Evolutionary conservation across 2,113 vertebrate genomes (phyloP), one percentile per base, ranked within the genome.

Genomic region (Oreotrochilus melanogaster): DNA sequence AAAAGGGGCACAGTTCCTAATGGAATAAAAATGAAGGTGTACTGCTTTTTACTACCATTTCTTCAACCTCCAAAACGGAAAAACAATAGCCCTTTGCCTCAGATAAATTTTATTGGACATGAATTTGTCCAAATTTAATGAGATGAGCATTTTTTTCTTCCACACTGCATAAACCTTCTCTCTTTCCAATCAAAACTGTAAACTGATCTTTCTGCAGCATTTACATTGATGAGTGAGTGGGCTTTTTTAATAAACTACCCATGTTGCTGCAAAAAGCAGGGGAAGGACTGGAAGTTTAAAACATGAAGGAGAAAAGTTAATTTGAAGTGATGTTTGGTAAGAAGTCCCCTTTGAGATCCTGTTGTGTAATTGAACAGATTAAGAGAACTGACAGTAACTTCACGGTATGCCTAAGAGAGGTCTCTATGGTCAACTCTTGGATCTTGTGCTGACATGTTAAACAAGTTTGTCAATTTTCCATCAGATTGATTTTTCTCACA

Each of bases 401-500:
- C 96, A 93, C 91, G 54, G 75, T 96, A 92, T 96, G 95, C 98
- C 98, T 97, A 98, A 95, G 93, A 97, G 96, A 98, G 97, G 97
- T 98, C 98, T 98, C 98, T 97, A 95, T 43, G 97, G 98, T 98
- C 98, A 97, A 45, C 97, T 97, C 97, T 98, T 56, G 91, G 97
- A 97, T 97, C 98, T 95, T 70, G 96, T 96, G 96, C 96, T 92
- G 92, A 90, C 95, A 95, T 86, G 74, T 98, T 98, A 98, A 98
- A 99, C 96, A 96, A 96, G 85, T 98, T 98, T 98, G 98, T 99
- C 98, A 98, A 98, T 99, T 98, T 98, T 98, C 98, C 97, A 97
- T 98, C 98, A 98, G 93, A 98, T 98, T 98, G 98, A 98, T 99
- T 98, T 98, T 98, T 97, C 97, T 97, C 97, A 97, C 95, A 97